phyloP scores from a whole-genome alignment of 2,888 invertebrate genomes.

The Drosophila anomalipes region DNA sequence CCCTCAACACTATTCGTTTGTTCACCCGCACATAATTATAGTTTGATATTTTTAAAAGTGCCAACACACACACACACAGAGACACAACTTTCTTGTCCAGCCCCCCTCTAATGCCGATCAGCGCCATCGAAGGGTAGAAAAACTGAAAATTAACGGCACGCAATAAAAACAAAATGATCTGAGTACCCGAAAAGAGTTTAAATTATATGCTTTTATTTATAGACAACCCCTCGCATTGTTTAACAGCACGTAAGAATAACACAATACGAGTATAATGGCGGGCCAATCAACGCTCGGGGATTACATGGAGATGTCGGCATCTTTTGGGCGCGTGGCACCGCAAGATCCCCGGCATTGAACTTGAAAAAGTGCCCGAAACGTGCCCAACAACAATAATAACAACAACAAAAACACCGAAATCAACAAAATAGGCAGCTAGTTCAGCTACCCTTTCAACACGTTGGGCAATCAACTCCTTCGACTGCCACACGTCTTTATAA shows the following conservation, averaged over 20 bases:
- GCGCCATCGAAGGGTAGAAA: slow-evolving; percentile 20
- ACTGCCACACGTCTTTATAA: slow-evolving; percentile 44
- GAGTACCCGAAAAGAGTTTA: slow-evolving; percentile 68
- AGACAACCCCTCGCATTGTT: slow-evolving; percentile 46
- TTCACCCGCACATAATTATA: slow-evolving; percentile 42
- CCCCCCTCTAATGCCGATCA: slow-evolving; percentile 1
- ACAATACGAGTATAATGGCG: slow-evolving; percentile 8
- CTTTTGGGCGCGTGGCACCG: slow-evolving; percentile 70
- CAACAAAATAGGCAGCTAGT: slow-evolving; percentile 6
- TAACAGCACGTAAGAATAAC: slow-evolving; percentile 27
- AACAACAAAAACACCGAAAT: neutral
- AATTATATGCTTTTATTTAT: slow-evolving; percentile 69
- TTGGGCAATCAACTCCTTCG: slow-evolving; percentile 64
- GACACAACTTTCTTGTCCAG: neutral
- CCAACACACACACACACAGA: slow-evolving; percentile 19
- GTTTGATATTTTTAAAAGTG: slow-evolving; percentile 63
- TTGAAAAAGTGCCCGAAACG: slow-evolving; percentile 67
- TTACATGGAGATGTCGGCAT: slow-evolving; percentile 47
- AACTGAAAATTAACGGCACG: slow-evolving; percentile 61
- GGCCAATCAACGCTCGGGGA: slow-evolving; percentile 69
- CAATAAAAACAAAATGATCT: slow-evolving; percentile 74
- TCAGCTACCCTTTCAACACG: slow-evolving; percentile 68
- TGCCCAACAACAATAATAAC: slow-evolving; percentile 34
- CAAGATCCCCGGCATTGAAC: slow-evolving; percentile 80
- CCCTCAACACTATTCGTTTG: slow-evolving; percentile 32